These are phyloP conservation scores for Agrochola litura DNA, from an alignment of 2,888 invertebrate genomes.

Conservation along the genomic window DNA sequence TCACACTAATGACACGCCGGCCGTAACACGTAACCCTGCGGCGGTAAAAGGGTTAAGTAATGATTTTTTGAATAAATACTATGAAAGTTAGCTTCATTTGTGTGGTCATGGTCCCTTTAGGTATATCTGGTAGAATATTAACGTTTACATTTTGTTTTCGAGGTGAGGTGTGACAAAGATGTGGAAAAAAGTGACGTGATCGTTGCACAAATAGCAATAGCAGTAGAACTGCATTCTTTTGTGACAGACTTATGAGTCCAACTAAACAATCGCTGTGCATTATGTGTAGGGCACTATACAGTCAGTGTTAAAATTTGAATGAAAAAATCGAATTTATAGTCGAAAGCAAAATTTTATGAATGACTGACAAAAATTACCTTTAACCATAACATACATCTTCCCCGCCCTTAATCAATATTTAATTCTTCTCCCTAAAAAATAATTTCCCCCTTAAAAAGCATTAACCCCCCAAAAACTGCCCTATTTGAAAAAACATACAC, in stretches of 20 bases:
- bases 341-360: neutral
- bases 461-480: neutral
- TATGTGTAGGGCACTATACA: too few species aligned
- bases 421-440: neutral
- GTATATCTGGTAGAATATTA: neutral
- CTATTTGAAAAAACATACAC: constrained; percentile 37
- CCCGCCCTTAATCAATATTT: neutral
- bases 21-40: constrained; percentile 45
- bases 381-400: neutral
- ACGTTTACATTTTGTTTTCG: neutral
- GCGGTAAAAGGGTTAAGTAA: constrained; percentile 56
- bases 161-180: neutral
- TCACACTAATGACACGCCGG: constrained; percentile 57
- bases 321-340: neutral
- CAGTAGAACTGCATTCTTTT: neutral
- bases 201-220: neutral
- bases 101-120: constrained; percentile 13
- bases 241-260: neutral
- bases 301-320: neutral
- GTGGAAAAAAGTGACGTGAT: neutral
- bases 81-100: constrained; percentile 30
- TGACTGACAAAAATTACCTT: neutral
- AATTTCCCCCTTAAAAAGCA: neutral
- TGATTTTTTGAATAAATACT: constrained; percentile 56
- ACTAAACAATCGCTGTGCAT: neutral